These are phyloP conservation scores for Riptortus pedestris DNA, from an alignment of 1,140 invertebrate species.

Conservation along the genomic window DNA sequence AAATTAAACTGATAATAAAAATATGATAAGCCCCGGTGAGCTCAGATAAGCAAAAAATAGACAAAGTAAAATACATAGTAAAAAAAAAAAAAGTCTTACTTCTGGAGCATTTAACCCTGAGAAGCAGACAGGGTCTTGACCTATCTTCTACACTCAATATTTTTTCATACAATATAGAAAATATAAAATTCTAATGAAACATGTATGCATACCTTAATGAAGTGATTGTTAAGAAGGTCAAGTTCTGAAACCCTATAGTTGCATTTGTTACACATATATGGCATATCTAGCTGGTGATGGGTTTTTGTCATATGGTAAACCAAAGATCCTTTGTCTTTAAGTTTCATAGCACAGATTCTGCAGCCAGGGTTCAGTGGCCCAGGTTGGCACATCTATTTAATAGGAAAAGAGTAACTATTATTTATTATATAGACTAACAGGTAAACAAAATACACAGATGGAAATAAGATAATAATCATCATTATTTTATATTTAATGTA, in stretches of 20 bases:
- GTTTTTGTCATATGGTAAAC: slow-evolving; percentile 63
- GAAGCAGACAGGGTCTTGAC: too few species aligned
- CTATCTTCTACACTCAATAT: too few species aligned
- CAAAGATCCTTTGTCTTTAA: slow-evolving; percentile 36
- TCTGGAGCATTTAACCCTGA: too few species aligned
- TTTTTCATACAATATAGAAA: too few species aligned
- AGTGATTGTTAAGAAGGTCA: slow-evolving; percentile 60
- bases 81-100: too few species aligned
- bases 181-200: too few species aligned
- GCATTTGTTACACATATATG: slow-evolving; percentile 65
- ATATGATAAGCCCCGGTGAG: not conserved
- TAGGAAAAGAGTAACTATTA: slow-evolving; percentile 6
- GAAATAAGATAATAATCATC: too few species aligned
- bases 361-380: slow-evolving; percentile 28
- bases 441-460: too few species aligned
- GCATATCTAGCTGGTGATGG: slow-evolving; percentile 64
- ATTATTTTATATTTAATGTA: too few species aligned
- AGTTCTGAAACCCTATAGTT: slow-evolving; percentile 63
- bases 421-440: too few species aligned
- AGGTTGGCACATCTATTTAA: not conserved
- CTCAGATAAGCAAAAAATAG: too few species aligned
- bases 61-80: not conserved
- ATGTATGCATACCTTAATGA: slow-evolving; percentile 46
- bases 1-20: not conserved
- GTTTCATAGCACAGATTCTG: slow-evolving; percentile 35